Base-by-base conservation (phyloP, 2,113 vertebrate species). In the Anhinga rufa region DNA sequence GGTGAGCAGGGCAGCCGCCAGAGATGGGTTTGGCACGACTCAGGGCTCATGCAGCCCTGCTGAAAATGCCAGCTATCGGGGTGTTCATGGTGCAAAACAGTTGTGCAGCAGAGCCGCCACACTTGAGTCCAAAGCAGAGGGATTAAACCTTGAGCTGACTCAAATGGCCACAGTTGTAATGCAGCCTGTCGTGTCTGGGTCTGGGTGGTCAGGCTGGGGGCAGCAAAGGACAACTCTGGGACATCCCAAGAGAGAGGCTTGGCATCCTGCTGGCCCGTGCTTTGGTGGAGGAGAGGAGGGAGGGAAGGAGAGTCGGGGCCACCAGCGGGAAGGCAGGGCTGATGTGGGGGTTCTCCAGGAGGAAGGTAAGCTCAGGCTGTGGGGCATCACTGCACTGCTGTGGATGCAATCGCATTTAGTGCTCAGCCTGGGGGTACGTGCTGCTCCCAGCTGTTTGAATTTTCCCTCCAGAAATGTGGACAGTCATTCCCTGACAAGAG, bases 351-450 rank as follows among this genome's bases (percentile, higher is more conserved):
- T 84, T 77, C 68, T 72, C 54, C 9, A 5, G 22, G n/a, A n/a
- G 22, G 29, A 74, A 88, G 15, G 38, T 25, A 60, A 76, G 22
- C 15, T 46, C 69, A 49, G 75, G 32, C 7, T 74, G 54, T 2
- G 14, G 38, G 65, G 28, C 2, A 2, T 57, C 64, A 64, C 38
- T 49, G 40, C 52, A 24, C n/a, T 82, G 48, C 57, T 4, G 2
- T 16, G 1, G 4, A 21, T 70, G 34, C 17, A 36, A 12, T 7
- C 1, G 0, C 4, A 36, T 58, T 49, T 75, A 40, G 31, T 22
- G 64, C 31, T 46, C 0, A 0, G 32, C 46, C 0, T 70, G 10
- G 42, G 26, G 24, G 14, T 34, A 65, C 3, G 4, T 1, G 2
- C 44, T 64, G 32, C 34, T 80, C 38, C 46, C 52, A 72, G 32